Conservation (phyloP, 1,140 invertebrate genomes). For the Holcopasites calliopsidis region DNA sequence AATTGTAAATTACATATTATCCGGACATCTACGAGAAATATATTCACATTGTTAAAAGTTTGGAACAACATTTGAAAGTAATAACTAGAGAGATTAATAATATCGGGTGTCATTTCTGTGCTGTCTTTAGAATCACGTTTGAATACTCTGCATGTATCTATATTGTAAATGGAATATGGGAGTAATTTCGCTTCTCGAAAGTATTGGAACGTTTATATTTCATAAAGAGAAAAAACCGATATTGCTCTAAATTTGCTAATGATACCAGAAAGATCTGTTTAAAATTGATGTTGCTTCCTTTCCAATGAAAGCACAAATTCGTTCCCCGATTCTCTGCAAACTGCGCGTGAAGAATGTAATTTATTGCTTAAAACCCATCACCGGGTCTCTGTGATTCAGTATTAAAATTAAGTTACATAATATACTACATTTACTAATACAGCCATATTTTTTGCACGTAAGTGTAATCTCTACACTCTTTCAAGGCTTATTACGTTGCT, state of each 20-base stretch:
- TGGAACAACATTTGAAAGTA: constrained; percentile 55
- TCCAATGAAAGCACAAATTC: constrained; percentile 27
- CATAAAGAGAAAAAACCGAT: background rate
- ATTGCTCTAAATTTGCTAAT: constrained; percentile 17
- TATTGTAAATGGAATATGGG: background rate
- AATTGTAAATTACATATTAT: constrained; percentile 43
- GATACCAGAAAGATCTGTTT: background rate
- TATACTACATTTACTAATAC: constrained; percentile 27
- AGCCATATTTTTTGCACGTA: constrained; percentile 4
- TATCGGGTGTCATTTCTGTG: constrained; percentile 27
- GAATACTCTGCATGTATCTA: constrained; percentile 21
- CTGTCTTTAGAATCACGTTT: constrained; percentile 19
- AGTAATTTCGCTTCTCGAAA: background rate
- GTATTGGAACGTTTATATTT: constrained; percentile 2
- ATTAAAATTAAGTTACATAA: constrained; percentile 58
- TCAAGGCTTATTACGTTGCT: background rate
- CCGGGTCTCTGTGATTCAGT: constrained; percentile 56
- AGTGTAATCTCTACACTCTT: constrained; percentile 7
- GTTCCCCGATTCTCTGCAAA: constrained; percentile 4
- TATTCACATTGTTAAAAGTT: constrained; percentile 49
- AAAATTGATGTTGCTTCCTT: constrained; percentile 23
- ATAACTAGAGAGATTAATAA: constrained; percentile 48
- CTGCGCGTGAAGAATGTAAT: constrained; percentile 30
- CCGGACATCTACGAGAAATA: constrained; percentile 12
- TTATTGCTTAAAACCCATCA: constrained; percentile 41